A percentile compares a stretch with the other conserved stretches of the same genome.
Evolutionary conservation across 2,888 invertebrate species (phyloP).

Genomic region (Pogonocherus hispidulus): DNA sequence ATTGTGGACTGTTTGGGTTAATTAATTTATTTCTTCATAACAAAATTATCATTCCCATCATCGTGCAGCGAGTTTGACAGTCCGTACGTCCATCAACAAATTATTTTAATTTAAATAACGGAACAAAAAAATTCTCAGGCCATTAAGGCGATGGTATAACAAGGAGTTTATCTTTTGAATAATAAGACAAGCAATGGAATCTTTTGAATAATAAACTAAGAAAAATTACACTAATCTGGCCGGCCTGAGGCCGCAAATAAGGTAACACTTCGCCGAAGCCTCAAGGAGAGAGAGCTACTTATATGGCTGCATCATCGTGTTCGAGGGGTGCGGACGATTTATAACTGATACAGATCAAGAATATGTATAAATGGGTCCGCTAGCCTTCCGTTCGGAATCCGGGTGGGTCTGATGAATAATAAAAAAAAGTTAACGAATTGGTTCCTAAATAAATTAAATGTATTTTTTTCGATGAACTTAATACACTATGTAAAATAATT

Average conservation of each 20-base stretch:
- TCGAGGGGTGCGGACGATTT: conserved; percentile 27
- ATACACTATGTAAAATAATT: neutral
- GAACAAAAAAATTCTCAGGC: conserved; percentile 19
- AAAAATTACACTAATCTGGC: conserved; percentile 10
- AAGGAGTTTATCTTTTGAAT: conserved; percentile 1
- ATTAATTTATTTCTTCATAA: conserved; percentile 23
- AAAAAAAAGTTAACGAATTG: conserved; percentile 2
- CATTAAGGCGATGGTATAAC: conserved; percentile 13
- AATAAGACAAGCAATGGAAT: conserved; percentile 5
- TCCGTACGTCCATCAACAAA: conserved; percentile 12
- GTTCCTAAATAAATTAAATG: neutral
- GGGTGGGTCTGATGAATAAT: conserved; percentile 17
- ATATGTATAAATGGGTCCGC: conserved; percentile 22
- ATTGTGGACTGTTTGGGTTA: conserved; percentile 3
- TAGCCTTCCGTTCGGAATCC: conserved; percentile 6
- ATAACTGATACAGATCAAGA: conserved; percentile 30
- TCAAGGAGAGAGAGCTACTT: neutral
- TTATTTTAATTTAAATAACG: conserved; percentile 24
- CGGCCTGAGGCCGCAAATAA: neutral
- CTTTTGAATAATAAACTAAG: neutral
- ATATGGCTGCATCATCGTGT: conserved; percentile 3
- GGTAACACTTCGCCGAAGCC: conserved; percentile 11
- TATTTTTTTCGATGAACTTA: neutral
- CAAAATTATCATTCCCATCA: conserved; percentile 24
- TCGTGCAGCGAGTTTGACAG: conserved; percentile 1